Conservation (phyloP, 2,113 vertebrate genomes). For the Agapornis roseicollis region DNA sequence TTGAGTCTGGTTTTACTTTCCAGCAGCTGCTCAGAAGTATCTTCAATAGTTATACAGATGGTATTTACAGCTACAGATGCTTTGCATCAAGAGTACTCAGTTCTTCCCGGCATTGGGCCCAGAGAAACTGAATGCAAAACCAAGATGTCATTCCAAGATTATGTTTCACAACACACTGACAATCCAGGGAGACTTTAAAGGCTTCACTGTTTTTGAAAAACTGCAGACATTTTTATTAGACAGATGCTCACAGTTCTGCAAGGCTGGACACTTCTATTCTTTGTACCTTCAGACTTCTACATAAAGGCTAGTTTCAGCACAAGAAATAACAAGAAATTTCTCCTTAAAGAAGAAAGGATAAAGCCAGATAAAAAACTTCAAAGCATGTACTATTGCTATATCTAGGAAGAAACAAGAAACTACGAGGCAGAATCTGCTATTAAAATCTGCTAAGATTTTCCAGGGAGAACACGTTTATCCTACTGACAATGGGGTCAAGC, state of each 20-base stretch:
- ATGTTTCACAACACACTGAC: neutral
- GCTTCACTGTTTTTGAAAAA: neutral
- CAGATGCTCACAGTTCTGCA: conserved; percentile 28
- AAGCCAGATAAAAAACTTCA: conserved; percentile 59
- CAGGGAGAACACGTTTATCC: neutral
- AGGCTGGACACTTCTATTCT: neutral
- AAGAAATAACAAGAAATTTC: conserved; percentile 30
- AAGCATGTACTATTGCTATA: conserved; percentile 16
- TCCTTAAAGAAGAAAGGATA: conserved; percentile 64
- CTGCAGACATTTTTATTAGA: neutral
- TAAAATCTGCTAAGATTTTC: conserved; percentile 18
- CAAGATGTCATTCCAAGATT: neutral
- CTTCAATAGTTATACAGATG: neutral
- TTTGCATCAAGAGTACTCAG: neutral
- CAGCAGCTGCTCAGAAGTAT: neutral
- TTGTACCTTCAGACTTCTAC: conserved; percentile 20
- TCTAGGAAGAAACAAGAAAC: conserved; percentile 59
- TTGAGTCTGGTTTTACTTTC: neutral
- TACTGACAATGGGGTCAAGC: neutral
- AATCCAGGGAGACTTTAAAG: neutral
- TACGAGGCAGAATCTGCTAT: conserved; percentile 21
- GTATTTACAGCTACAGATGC: neutral
- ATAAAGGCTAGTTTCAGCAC: conserved; percentile 10
- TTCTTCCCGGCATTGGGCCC: neutral
- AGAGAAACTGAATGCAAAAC: neutral